phyloP scores from a whole-genome alignment of 2,113 vertebrate species.

The Anoplopoma fimbria region DNA sequence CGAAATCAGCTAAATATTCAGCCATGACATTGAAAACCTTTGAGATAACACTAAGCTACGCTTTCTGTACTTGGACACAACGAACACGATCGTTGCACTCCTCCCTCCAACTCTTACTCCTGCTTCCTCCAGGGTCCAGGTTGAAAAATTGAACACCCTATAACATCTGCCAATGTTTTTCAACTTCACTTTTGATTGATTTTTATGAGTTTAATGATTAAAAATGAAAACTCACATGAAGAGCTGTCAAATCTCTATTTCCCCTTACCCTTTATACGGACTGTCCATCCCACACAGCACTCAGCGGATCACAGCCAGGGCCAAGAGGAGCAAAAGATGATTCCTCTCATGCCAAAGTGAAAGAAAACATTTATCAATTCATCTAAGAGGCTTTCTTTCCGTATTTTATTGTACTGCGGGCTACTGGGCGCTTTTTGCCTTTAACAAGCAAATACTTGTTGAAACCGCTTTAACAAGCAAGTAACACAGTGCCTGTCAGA shows the following conservation, averaged over 20 bases:
- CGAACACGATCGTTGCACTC: too few species aligned
- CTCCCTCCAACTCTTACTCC: too few species aligned
- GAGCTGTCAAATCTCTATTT: conserved; percentile 12
- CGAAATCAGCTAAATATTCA: too few species aligned
- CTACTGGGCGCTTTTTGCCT: conserved; percentile 37
- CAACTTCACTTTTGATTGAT: conserved; percentile 37
- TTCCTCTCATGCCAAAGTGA: conserved; percentile 8
- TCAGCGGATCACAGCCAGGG: neutral
- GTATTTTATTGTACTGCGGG: conserved; percentile 21
- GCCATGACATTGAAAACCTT: too few species aligned
- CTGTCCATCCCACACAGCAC: conserved; percentile 28
- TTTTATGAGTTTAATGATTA: conserved; percentile 5
- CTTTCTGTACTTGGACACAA: too few species aligned
- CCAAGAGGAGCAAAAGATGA: neutral
- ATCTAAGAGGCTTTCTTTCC: conserved; percentile 35
- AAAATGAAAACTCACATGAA: conserved; percentile 17
- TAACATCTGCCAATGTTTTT: conserved; percentile 25
- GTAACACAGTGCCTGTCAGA: conserved; percentile 15
- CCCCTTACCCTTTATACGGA: neutral
- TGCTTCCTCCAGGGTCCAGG: too few species aligned
- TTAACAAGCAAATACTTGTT: conserved; percentile 70
- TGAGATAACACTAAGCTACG: too few species aligned
- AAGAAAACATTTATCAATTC: conserved; percentile 30
- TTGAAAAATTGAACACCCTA: too few species aligned
- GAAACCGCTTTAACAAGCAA: conserved; percentile 55